Conservation (phyloP, 2,888 invertebrate species). For the Dendrolimus pini region DNA sequence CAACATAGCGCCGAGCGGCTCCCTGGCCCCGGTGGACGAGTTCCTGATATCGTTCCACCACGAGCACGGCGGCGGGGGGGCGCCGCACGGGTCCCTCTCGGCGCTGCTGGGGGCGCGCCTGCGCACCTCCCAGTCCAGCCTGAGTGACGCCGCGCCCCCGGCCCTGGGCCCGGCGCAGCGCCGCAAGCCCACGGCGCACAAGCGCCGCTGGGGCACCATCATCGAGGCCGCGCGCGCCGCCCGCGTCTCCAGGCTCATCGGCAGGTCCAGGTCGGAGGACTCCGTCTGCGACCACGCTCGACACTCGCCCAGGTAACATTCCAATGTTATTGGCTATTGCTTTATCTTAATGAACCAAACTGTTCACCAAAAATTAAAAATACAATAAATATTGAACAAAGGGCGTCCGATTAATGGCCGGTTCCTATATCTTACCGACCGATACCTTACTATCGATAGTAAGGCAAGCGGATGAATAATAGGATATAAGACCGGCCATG, state of each 20-base stretch:
- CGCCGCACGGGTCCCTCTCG: constrained; percentile 75
- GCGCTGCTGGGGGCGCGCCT: constrained; percentile 81
- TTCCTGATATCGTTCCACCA: constrained; percentile 85
- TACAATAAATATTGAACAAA: no score
- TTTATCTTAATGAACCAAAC: no score
- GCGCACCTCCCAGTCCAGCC: constrained; percentile 57
- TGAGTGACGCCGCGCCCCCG: constrained; percentile 41
- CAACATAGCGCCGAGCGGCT: constrained; percentile 86
- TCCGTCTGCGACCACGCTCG: constrained; percentile 82
- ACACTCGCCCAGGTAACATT: constrained; percentile 64
- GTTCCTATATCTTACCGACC: no score
- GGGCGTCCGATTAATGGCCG: no score
- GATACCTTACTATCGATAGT: no score
- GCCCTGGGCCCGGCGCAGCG: constrained; percentile 16
- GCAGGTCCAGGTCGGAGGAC: constrained; percentile 87
- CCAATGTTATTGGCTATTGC: neutral
- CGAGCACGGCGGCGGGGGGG: constrained; percentile 55
- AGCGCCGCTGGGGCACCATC: constrained; percentile 88
- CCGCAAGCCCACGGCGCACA: constrained; percentile 77
- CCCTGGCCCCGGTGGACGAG: constrained; percentile 86
- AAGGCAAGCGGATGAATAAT: no score
- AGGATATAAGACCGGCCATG: no score
- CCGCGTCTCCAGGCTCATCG: constrained; percentile 86
- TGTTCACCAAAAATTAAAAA: no score
- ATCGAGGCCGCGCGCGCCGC: constrained; percentile 92